Evolutionary conservation across 2,797 vertebrate genomes (phyloP), one percentile per base, ranked within the genome.

Genomic region (Rhodeus uyekii): DNA sequence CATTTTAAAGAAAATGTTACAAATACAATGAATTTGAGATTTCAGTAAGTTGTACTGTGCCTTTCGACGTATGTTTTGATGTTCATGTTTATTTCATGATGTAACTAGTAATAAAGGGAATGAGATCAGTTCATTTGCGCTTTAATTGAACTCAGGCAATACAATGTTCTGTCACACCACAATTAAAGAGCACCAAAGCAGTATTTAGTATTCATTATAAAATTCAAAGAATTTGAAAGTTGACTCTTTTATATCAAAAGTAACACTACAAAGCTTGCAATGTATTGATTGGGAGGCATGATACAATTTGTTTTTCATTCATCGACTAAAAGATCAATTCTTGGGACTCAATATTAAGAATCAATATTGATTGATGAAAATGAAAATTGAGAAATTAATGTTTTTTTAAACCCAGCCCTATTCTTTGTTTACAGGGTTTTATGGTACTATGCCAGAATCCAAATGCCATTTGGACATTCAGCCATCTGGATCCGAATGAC

Each of bases 401-500:
- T 58, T 12, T 55, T 58, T 27, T 46, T 18, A 18, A 24, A 27
- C 24, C 6, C 13, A 60, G 27, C 58, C 27, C 6, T 60, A 29
- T 60, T 27, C 55, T 58, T 60, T 60, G 27, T 78, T 82, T 53
- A 29, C 78, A 88, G 87, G 53, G 69, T 72, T 83, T 38, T 68
- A 61, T 73, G 39, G 63, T 81, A 76, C 74, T 67, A 81, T 84
- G 85, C 58, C 72, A 68, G 67, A 74, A 65, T 46, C 73, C 34
- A 55, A 42, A 68, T 50, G 64, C 79, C 36, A 67, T 44, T 60
- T 83, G 61, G 73, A 85, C 55, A 76, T 50, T 73, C 14, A 14
- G 69, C 68, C 50, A 78, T 60, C 84, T 85, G 38, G 81, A 87
- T 85, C 79, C 71, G 76, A 76, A 86, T 88, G 86, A 88, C 68